phyloP scores from a whole-genome alignment of 1,140 invertebrate species.

The Neodiprion pinetum region DNA sequence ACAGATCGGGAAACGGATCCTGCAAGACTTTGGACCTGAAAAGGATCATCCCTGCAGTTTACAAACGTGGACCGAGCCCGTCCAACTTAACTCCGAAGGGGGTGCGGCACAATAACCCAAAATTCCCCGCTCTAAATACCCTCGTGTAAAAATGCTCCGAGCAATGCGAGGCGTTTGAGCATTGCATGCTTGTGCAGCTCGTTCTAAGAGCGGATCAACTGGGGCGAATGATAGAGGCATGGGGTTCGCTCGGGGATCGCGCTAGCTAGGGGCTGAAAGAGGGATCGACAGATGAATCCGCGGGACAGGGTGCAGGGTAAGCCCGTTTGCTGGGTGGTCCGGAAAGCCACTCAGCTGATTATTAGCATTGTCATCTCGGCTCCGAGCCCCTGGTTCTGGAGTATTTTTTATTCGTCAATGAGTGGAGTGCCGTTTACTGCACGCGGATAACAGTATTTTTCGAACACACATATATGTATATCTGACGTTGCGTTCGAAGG shows the following conservation, averaged over 20 bases:
- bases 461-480: too few relatives aligned
- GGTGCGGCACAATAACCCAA: slow-evolving; percentile 20
- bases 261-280: neutral
- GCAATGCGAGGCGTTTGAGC: neutral
- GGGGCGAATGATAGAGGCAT: slow-evolving; percentile 10
- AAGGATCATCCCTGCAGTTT: too few relatives aligned
- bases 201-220: slow-evolving; percentile 3
- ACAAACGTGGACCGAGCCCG: neutral
- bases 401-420: neutral
- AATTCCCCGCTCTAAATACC: slow-evolving; percentile 1
- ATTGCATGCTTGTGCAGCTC: neutral
- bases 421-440: neutral
- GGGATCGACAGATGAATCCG: neutral
- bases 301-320: slow-evolving; percentile 26
- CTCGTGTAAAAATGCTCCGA: neutral
- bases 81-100: neutral
- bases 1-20: neutral
- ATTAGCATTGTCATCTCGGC: slow-evolving; percentile 51
- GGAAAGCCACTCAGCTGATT: slow-evolving; percentile 46
- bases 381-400: neutral
- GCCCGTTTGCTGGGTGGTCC: neutral
- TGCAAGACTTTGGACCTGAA: neutral
- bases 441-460: neutral
- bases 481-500: too few relatives aligned
- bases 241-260: slow-evolving; percentile 16